Evolutionary conservation across 2,888 invertebrate genomes (phyloP).

Genomic region (Sclerodermus sp.): DNA sequence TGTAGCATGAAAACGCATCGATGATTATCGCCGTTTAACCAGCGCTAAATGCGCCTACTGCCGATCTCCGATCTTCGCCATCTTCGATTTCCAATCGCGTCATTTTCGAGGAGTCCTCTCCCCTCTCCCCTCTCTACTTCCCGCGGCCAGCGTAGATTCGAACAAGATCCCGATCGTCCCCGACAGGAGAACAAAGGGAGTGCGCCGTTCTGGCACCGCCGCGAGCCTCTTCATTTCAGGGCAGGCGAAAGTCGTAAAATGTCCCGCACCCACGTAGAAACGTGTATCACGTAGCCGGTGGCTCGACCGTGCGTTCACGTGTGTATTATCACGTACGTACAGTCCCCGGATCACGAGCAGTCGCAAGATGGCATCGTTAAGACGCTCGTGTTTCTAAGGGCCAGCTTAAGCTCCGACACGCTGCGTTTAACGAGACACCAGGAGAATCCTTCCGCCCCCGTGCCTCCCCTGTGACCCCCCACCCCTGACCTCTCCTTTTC

Average conservation of each 20-base stretch:
- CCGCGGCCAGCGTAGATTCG: too few relatives aligned
- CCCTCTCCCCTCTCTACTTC: too few relatives aligned
- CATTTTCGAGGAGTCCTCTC: too few relatives aligned
- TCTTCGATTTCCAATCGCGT: too few relatives aligned
- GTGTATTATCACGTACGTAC: constrained; percentile 31
- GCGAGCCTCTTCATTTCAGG: constrained; percentile 17
- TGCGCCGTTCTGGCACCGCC: constrained; percentile 1
- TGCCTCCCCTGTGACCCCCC: background rate
- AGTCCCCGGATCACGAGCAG: constrained; percentile 21
- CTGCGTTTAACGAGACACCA: too few relatives aligned
- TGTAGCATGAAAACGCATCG: too few relatives aligned
- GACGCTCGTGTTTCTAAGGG: too few relatives aligned
- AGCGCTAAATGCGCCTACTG: too few relatives aligned
- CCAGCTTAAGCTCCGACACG: too few relatives aligned
- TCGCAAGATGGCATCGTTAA: background rate
- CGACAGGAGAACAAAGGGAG: constrained; percentile 5
- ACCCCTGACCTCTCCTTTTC: background rate
- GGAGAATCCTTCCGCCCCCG: background rate
- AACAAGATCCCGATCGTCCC: background rate
- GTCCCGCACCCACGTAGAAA: constrained; percentile 38
- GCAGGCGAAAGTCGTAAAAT: constrained; percentile 40
- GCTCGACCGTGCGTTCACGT: constrained; percentile 23
- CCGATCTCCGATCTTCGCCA: too few relatives aligned
- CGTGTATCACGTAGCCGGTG: constrained; percentile 41
- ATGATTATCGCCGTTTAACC: too few relatives aligned